Evolutionary conservation across 1,140 invertebrate genomes (phyloP).

Genomic region (Sinella curviseta): DNA sequence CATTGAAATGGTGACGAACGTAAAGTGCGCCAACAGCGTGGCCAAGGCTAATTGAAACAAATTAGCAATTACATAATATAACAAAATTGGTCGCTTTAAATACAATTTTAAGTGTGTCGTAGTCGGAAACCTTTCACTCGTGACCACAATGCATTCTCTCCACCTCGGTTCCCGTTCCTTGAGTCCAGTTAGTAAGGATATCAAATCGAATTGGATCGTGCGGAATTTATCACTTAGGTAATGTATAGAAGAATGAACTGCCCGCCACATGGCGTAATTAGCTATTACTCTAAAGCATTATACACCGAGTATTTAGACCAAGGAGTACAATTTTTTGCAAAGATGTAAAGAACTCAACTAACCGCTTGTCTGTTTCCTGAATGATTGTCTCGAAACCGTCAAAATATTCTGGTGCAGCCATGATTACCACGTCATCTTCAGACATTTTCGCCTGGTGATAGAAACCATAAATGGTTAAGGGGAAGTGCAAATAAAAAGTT

Average conservation of each 20-base stretch:
- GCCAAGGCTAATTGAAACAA: slow-evolving; percentile 53
- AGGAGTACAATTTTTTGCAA: too few relatives aligned
- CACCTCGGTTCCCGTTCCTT: background rate
- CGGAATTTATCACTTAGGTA: slow-evolving; percentile 2
- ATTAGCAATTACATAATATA: background rate
- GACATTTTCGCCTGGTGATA: slow-evolving; percentile 36
- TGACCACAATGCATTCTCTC: slow-evolving; percentile 26
- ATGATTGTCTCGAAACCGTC: background rate
- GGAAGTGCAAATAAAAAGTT: too few relatives aligned
- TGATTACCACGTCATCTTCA: slow-evolving; percentile 53
- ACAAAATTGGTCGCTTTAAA: background rate
- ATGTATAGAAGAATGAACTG: background rate
- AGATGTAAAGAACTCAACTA: too few relatives aligned
- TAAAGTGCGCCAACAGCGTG: slow-evolving; percentile 54
- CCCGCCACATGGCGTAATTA: slow-evolving; percentile 58
- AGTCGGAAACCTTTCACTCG: background rate
- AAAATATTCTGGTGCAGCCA: slow-evolving; percentile 54
- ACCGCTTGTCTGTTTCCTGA: too few relatives aligned
- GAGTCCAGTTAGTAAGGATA: background rate
- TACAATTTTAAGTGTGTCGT: too few relatives aligned
- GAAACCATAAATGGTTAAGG: background rate
- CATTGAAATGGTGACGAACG: slow-evolving; percentile 49
- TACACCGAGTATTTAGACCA: too few relatives aligned
- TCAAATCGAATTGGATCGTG: background rate
- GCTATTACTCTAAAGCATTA: slow-evolving; percentile 51